Conservation (phyloP, 2,113 vertebrate genomes). For the Marmota monax region DNA sequence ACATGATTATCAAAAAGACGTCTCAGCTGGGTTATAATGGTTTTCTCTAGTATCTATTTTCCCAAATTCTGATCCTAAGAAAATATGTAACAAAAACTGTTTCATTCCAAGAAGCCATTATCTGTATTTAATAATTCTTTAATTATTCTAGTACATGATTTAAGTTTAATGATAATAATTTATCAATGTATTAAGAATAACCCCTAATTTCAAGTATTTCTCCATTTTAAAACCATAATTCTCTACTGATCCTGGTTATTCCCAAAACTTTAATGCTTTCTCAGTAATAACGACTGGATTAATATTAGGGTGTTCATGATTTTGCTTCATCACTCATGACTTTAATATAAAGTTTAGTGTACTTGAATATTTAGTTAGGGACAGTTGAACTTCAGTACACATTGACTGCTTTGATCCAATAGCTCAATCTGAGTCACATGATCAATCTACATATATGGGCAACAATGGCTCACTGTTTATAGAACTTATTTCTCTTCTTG, state of each 20-base stretch:
- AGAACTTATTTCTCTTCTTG: not conserved
- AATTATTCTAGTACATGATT: not conserved
- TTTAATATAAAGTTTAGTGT: not conserved
- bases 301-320: not conserved
- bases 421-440: too few relatives aligned
- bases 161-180: not conserved
- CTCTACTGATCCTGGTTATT: not conserved
- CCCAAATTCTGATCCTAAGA: not conserved
- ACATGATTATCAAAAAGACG: not conserved
- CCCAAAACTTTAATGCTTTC: not conserved
- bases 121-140: not conserved
- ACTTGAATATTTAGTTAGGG: too few relatives aligned
- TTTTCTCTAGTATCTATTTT: not conserved
- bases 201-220: not conserved
- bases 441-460: too few relatives aligned
- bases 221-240: not conserved
- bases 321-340: not conserved
- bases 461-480: not conserved
- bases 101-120: not conserved
- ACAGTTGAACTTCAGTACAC: rapidly evolving
- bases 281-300: not conserved
- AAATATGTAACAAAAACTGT: not conserved
- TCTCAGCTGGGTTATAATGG: not conserved
- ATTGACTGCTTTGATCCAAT: rapidly evolving
- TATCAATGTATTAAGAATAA: not conserved